phyloP scores from a whole-genome alignment of 2,888 invertebrate genomes.

The Drosophila lacicola region DNA sequence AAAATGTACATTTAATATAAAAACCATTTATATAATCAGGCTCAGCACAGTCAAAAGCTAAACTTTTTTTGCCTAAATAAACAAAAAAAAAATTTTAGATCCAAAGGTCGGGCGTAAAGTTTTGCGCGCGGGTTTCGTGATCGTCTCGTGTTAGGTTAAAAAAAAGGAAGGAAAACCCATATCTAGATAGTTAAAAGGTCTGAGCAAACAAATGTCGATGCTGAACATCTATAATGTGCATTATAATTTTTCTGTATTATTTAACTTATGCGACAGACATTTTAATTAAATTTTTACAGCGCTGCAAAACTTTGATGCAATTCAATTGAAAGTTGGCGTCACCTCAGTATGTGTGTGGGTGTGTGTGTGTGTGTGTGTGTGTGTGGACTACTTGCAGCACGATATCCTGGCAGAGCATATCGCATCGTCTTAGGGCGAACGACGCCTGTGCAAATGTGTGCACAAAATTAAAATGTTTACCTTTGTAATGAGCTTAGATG shows the following conservation, averaged over 20 bases:
- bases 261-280: slow-evolving; percentile 2
- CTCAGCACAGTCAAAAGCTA: too few relatives aligned
- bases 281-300: slow-evolving; percentile 33
- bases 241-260: slow-evolving; percentile 11
- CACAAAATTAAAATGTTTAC: slow-evolving; percentile 53
- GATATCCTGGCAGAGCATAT: slow-evolving; percentile 1
- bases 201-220: neutral
- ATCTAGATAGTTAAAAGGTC: too few relatives aligned
- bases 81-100: too few relatives aligned
- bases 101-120: too few relatives aligned
- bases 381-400: slow-evolving; percentile 6
- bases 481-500: slow-evolving; percentile 50
- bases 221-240: slow-evolving; percentile 1
- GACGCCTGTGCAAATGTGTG: slow-evolving; percentile 45
- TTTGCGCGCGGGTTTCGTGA: too few relatives aligned
- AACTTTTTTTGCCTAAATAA: too few relatives aligned
- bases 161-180: too few relatives aligned
- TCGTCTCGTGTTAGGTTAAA: too few relatives aligned
- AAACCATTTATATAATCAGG: too few relatives aligned
- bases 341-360: slow-evolving; percentile 5
- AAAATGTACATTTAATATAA: too few relatives aligned
- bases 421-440: neutral
- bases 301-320: slow-evolving; percentile 7
- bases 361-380: neutral
- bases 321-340: slow-evolving; percentile 15